Evolutionary conservation across 2,888 invertebrate genomes (phyloP), one percentile per base, ranked within the genome.

Genomic region (Tridacna crocea): DNA sequence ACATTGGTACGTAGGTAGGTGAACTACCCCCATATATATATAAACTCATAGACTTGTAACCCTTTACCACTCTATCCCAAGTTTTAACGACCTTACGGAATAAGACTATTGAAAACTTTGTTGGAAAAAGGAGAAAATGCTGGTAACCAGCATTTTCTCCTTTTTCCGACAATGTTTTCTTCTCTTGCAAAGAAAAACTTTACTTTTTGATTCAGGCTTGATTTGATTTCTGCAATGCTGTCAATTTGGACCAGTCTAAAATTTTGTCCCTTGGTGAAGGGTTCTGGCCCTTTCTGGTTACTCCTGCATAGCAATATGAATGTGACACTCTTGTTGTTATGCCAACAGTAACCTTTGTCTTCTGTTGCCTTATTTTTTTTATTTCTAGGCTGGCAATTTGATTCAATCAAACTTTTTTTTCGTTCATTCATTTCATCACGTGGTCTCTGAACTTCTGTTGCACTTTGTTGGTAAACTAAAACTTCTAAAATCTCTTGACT

Each of bases 1-100:
- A 76, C 87, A 79, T 83, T 87, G 87, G 87, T 87, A 87, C 84
- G 87, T 87, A 87, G 87, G 87, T 87, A 87, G 87, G 87, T 87
- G 84, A 86, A 80, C 83, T 83, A 86, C 86, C 86, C 86, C 36
- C 36, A 36, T 36, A 36, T 36, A 36, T 36, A 86, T 86, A 86
- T 86, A 86, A 86, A 86, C 86, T 86, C 86, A 83, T 86, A 86
- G 86, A 86, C 72, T 82, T n/a, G n/a, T n/a, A n/a, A n/a, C n/a
- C n/a, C n/a, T n/a, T n/a, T n/a, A n/a, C n/a, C n/a, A n/a, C n/a
- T n/a, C n/a, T n/a, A n/a, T n/a, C n/a, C n/a, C n/a, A n/a, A n/a
- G n/a, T n/a, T n/a, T n/a, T n/a, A n/a, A n/a, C n/a, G n/a, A n/a
- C n/a, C n/a, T n/a, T n/a, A n/a, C n/a, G n/a, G n/a, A n/a, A n/a